Conservation (phyloP, 2,888 invertebrate species). For the Hyposoter didymator region DNA sequence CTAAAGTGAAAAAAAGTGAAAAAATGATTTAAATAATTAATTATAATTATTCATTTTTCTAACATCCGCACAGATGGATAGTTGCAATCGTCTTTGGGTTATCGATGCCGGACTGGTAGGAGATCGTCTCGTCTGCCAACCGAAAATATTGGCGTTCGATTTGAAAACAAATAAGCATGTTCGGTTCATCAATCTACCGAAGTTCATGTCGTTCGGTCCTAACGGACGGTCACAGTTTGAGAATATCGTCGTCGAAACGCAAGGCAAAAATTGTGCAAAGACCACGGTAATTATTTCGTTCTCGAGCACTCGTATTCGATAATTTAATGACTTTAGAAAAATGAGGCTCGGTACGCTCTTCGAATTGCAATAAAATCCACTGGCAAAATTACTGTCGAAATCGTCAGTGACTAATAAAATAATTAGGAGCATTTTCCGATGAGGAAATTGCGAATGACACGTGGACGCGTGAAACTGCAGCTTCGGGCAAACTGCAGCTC, state of each 20-base stretch:
- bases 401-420: too few relatives aligned
- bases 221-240: conserved; percentile 19
- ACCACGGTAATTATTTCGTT: conserved; percentile 5
- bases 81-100: conserved; percentile 42
- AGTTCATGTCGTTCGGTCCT: conserved; percentile 10
- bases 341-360: too few relatives aligned
- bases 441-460: neutral
- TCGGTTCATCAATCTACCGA: neutral
- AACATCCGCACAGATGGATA: conserved; percentile 6
- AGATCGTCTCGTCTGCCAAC: conserved; percentile 17
- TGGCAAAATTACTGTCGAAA: too few relatives aligned
- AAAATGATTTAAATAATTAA: too few relatives aligned
- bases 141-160: conserved; percentile 35
- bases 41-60: too few relatives aligned
- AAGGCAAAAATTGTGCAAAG: neutral
- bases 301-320: neutral
- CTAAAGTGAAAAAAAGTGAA: too few relatives aligned
- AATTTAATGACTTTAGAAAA: neutral
- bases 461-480: neutral
- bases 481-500: neutral
- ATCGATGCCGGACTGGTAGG: conserved; percentile 21
- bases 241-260: conserved; percentile 25
- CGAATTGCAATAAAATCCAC: too few relatives aligned
- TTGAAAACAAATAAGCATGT: neutral
- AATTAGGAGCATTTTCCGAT: too few relatives aligned